Percentiles rank a stretch among this genome's conserved stretches.
Conservation (phyloP, 2,113 vertebrate genomes). For the Semnornis frantzii region DNA sequence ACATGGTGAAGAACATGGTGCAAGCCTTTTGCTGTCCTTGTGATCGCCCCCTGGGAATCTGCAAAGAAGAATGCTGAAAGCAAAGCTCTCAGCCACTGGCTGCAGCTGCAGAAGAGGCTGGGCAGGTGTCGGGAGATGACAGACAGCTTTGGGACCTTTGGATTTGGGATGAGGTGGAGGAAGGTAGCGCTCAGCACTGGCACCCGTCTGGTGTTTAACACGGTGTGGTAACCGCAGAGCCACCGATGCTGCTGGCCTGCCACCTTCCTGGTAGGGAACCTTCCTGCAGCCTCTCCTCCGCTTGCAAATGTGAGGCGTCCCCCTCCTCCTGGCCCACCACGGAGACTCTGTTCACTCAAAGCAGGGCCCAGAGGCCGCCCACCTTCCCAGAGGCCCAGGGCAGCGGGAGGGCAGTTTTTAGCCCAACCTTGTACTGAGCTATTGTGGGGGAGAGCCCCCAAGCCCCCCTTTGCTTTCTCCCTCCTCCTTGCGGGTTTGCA, state of each 20-base stretch:
- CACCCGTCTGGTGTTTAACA: neutral
- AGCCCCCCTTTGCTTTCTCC: too few relatives aligned
- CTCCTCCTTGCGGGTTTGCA: too few relatives aligned
- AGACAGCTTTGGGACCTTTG: neutral
- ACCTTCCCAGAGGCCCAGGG: neutral
- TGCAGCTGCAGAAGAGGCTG: neutral
- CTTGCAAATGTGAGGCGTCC: neutral
- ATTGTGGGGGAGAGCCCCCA: too few relatives aligned
- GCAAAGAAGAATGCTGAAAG: neutral
- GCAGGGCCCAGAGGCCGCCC: neutral
- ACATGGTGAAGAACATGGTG: rapidly evolving
- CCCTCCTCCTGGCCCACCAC: neutral
- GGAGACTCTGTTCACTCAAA: neutral
- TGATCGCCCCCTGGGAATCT: rapidly evolving
- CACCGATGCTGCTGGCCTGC: neutral
- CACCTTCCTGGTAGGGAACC: neutral
- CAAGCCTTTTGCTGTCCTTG: neutral
- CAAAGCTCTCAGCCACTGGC: neutral
- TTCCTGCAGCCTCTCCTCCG: neutral
- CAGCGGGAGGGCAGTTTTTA: neutral
- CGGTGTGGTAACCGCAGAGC: neutral
- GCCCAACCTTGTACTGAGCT: neutral
- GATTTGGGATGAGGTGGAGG: neutral
- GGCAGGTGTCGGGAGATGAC: neutral
- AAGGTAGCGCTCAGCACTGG: neutral